Base-by-base conservation (phyloP, 2,113 vertebrate species). In the Brienomyrus longianalis region DNA sequence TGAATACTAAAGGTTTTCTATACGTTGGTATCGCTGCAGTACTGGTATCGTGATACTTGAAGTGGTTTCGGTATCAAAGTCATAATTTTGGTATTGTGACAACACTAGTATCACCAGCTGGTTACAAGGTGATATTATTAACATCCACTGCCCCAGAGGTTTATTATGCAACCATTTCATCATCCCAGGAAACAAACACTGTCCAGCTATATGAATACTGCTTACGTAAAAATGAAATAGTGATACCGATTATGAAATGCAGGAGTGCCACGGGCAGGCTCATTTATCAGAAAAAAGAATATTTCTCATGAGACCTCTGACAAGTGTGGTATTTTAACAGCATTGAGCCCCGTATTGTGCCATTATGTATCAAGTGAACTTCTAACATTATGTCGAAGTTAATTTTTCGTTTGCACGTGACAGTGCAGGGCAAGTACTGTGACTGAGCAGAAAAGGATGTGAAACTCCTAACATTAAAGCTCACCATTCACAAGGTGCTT, bases 391-490 rank as follows among this genome's bases (percentile, higher is more conserved):
- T 39, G 39, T 39, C 39, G 1, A 2, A 39, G n/a, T 19, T 77
- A 77, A 17, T 39, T 13, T 43, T 80, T 80, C 0, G 13, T 39
- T 43, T 80, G 35, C 5, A 0, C 6, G 15, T 17, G 31, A 43
- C 31, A 77, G 74, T 43, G 74, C 74, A 43, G 74, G 74, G 1
- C 35, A 80, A 80, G 15, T 80, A 80, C 74, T 80, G 27, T 2
- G 74, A 13, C 52, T 77, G 62, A 89, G 8, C 35, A 27, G 27
- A 87, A 45, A 23, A 39, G 45, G 21, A 93, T 93, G 54, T 89
- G 88, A 92, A 0, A 90, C 91, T 48, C 77, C 59, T 87, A 80
- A n/a, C 13, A 92, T 52, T 93, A 56, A 92, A 93, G 93, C 94
- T 92, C 92, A 92, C 56, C 83, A 89, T 93, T 89, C n/a, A 92